Evolutionary conservation across 1,140 invertebrate genomes (phyloP), one percentile per base, ranked within the genome.

Genomic region (Papilio glaucus): DNA sequence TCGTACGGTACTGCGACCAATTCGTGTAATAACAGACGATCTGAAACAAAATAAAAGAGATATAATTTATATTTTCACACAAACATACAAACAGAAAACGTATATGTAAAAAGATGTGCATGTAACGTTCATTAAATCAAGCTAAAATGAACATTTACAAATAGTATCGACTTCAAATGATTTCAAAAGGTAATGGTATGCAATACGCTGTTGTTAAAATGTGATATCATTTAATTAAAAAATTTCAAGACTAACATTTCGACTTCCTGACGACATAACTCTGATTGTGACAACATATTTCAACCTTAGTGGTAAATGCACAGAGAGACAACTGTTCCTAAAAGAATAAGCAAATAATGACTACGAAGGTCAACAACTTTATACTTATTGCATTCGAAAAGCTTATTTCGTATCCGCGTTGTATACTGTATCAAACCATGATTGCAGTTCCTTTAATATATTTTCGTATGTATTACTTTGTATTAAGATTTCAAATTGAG

Each of bases 21-120:
- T 99, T 99, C 18, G 98, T 99, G 92, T 98, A 99, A 89, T 99
- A 99, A 87, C 98, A 99, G 1, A 98, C 98, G 70, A 98, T 94
- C 95, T 97, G 93, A 8, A 70, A 60, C 76, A 77, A 74, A 69
- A 72, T 8, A 61, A 26, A 33, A 1, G 42, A 42, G 18, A 41
- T 63, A 24, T n/a, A n/a, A n/a, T n/a, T n/a, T n/a, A n/a, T n/a
- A n/a, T n/a, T n/a, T n/a, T n/a, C n/a, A n/a, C n/a, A n/a, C n/a
- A n/a, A n/a, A n/a, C n/a, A n/a, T n/a, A n/a, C n/a, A n/a, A n/a
- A n/a, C n/a, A n/a, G n/a, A n/a, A n/a, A n/a, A n/a, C n/a, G n/a
- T n/a, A n/a, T n/a, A 18, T 0, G 13, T 12, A 24, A 61, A n/a
- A 41, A n/a, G 9, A 24, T 33, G 37, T 12, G 60, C 0, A n/a